These are phyloP conservation scores for Synanthedon formicaeformis DNA, from an alignment of 2,888 invertebrate genomes.

Conservation along the genomic window DNA sequence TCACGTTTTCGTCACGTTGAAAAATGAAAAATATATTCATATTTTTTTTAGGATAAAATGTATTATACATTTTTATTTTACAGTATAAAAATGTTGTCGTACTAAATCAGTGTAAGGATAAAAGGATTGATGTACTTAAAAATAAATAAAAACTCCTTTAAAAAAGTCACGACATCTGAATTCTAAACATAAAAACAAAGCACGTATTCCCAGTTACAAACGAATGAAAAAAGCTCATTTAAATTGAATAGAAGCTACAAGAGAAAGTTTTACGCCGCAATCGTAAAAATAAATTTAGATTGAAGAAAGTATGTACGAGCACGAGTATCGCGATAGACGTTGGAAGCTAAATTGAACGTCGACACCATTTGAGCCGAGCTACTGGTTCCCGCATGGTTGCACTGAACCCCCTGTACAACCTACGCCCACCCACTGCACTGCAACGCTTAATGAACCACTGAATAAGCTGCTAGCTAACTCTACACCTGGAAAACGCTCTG, in stretches of 20 bases:
- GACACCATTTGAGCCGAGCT: conserved; percentile 13
- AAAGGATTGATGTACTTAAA: no score
- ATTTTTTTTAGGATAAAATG: no score
- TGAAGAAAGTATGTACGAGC: background rate
- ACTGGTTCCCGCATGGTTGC: conserved; percentile 19
- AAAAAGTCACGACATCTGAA: no score
- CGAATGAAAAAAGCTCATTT: background rate
- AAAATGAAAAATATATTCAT: no score
- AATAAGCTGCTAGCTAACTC: background rate
- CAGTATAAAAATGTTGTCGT: no score
- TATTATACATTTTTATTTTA: no score
- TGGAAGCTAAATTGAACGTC: conserved; percentile 28
- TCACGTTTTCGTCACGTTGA: no score
- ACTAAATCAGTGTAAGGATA: no score
- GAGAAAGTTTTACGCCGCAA: conserved; percentile 1
- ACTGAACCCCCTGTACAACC: conserved; percentile 5
- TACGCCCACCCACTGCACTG: background rate
- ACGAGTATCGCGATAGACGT: conserved; percentile 12
- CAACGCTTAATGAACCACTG: background rate
- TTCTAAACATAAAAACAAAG: no score
- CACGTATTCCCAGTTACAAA: no score
- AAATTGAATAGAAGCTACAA: background rate
- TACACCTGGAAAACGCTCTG: background rate
- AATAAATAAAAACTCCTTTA: no score
- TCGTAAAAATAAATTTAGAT: background rate